Base-by-base conservation (phyloP, 2,888 invertebrate species). In the Glomeris marginata region DNA sequence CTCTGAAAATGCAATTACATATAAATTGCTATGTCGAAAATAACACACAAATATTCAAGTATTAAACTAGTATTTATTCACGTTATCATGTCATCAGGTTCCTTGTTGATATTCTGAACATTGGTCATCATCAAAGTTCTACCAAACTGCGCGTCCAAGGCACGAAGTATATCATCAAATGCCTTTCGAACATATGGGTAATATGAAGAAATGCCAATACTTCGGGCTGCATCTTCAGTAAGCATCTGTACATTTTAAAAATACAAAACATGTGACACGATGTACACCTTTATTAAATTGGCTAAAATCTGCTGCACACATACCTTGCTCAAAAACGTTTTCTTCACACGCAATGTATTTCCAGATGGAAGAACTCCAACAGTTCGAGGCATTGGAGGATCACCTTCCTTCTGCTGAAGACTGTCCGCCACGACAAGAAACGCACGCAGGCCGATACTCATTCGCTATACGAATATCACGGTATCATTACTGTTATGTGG, bases 391-490 rank as follows among this genome's bases (percentile, higher is more conserved):
- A 97, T 97, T 0, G 95, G 97, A 0, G 98, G 98, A 62, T 97
- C 95, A 0, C 95, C 95, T 65, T 98, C 97, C 63, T 95, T 95
- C 66, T 98, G 98, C 64, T 99, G 97, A 49, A 98, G 71, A 59
- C 94, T 90, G 64, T 99, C 98, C 0, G 98, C 95, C 2, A 99
- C 95, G 0, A 98, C 97, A 11, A 99, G 74, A 65, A 99, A 94
- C 1, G 98, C 97, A 60, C 98, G 75, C 45, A 99, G 72, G 0
- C 98, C 98, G 49, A 99, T 97, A 59, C 91, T 95, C 97, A 99
- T 98, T 54, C 98, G 73, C 69, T 69, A 59, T 15, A 52, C 52
- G 28, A 48, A 34, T 4, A 20, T 36, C 16, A 40, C 4, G 16
- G 28, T 28, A 28, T 28, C 3, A 5, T 28, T 28, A 28, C 28